phyloP scores from a whole-genome alignment of 2,888 invertebrate species.

The Plusia festucae region DNA sequence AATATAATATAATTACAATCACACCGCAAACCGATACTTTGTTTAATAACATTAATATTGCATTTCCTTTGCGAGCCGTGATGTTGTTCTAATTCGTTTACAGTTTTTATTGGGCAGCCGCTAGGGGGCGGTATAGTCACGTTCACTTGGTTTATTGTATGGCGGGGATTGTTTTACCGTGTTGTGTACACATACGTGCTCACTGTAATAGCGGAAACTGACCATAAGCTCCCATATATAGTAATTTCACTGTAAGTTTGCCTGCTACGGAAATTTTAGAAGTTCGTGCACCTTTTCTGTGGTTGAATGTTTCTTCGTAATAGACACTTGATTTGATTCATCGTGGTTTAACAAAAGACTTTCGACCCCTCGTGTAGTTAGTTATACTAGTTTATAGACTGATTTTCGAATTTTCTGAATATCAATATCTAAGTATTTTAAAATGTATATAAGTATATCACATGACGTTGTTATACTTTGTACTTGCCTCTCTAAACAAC shows the following conservation, averaged over 20 bases:
- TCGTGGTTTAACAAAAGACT: background rate
- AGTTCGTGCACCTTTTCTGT: constrained; percentile 42
- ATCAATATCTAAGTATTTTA: too few species aligned
- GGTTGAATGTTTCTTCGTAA: background rate
- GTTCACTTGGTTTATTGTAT: constrained; percentile 62
- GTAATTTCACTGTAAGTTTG: constrained; percentile 47
- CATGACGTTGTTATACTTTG: too few species aligned
- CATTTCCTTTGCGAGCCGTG: constrained; percentile 61
- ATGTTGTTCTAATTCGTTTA: constrained; percentile 66
- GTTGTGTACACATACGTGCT: constrained; percentile 62
- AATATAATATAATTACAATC: constrained; percentile 44
- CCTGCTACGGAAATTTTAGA: constrained; percentile 23
- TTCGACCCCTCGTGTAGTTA: background rate
- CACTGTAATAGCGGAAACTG: constrained; percentile 62
- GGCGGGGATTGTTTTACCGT: constrained; percentile 52
- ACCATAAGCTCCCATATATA: constrained; percentile 59
- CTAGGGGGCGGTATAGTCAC: constrained; percentile 62
- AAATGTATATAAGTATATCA: too few species aligned
- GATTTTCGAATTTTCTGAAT: background rate
- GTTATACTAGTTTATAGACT: background rate
- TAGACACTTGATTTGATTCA: background rate
- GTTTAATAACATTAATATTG: constrained; percentile 59
- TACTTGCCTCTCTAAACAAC: too few species aligned
- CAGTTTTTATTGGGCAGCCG: constrained; percentile 62
- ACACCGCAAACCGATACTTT: constrained; percentile 44